Evolutionary conservation across 2,888 invertebrate species (phyloP), one percentile per base, ranked within the genome.

Genomic region (Rhamphomyia laevipes): DNA sequence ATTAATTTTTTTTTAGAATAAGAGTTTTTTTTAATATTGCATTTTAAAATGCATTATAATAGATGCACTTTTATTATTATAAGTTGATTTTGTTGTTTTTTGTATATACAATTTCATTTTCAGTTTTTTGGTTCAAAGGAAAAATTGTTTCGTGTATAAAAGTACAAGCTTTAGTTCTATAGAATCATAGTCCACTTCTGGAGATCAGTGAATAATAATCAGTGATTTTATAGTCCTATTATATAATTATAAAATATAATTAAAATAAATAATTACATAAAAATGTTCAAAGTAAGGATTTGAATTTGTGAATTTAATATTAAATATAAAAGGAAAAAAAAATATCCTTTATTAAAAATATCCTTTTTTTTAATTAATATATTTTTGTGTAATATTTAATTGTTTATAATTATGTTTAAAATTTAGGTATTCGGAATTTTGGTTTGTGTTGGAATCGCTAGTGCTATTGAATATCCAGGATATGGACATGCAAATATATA

Each of bases 131-230:
- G 5, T 7, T 4, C 2, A 27, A 27, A 27, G 7, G 23, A 7
- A 27, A 27, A 27, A 27, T 27, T 27, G 9, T 35, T 35, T 35
- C 13, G 35, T 35, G 35, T 67, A 67, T 67, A 67, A 63, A 67
- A 67, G 66, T 59, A 61, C 60, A 57, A 57, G 59, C 55, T 53
- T 45, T 58, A 57, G 61, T 57, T 61, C 60, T 58, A 56, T 56
- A 62, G 58, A 61, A 61, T 60, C 63, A 63, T 65, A 67, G 67
- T 67, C 63, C 61, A 67, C 58, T 61, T 59, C 61, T 65, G 64
- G 60, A 65, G 63, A 58, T 57, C 54, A 59, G 58, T 57, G 61
- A 57, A 59, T 57, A 56, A 60, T 59, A 55, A 58, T 46, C 45
- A 51, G 55, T 13, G 13, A 2, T 15, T 11, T 38, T 38, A 15